phyloP scores from a whole-genome alignment of 2,888 invertebrate species.

The Drosophila anomalipes region DNA sequence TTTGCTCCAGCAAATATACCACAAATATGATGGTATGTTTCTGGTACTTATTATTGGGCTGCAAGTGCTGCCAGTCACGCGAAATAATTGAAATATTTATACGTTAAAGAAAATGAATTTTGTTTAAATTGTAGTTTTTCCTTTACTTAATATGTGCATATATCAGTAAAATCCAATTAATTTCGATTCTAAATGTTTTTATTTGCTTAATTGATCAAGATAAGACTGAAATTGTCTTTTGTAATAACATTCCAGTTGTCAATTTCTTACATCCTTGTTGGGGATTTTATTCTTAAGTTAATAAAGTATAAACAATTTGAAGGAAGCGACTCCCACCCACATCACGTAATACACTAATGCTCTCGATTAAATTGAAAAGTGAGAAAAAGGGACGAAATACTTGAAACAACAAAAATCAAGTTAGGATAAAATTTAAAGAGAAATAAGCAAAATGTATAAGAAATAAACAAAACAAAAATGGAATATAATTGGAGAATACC shows the following conservation, averaged over 20 bases:
- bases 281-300: slow-evolving; percentile 1
- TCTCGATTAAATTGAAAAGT: neutral
- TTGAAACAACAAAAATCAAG: neutral
- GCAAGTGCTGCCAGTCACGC: slow-evolving; percentile 26
- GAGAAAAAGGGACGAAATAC: neutral
- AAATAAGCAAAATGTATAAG: neutral
- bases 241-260: slow-evolving; percentile 1
- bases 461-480: neutral
- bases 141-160: too few relatives aligned
- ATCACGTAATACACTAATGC: neutral
- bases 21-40: neutral
- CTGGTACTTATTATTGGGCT: neutral
- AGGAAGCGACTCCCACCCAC: neutral
- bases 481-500: neutral
- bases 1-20: neutral
- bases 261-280: slow-evolving; percentile 1
- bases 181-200: slow-evolving; percentile 1
- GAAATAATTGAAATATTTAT: neutral
- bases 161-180: neutral
- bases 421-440: neutral
- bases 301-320: slow-evolving; percentile 5
- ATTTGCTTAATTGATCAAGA: slow-evolving; percentile 17
- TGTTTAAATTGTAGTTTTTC: neutral
- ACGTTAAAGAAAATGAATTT: neutral
- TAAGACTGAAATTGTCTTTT: slow-evolving; percentile 19